Conservation (phyloP, 2,888 invertebrate genomes). For the Epinotia nisella region DNA sequence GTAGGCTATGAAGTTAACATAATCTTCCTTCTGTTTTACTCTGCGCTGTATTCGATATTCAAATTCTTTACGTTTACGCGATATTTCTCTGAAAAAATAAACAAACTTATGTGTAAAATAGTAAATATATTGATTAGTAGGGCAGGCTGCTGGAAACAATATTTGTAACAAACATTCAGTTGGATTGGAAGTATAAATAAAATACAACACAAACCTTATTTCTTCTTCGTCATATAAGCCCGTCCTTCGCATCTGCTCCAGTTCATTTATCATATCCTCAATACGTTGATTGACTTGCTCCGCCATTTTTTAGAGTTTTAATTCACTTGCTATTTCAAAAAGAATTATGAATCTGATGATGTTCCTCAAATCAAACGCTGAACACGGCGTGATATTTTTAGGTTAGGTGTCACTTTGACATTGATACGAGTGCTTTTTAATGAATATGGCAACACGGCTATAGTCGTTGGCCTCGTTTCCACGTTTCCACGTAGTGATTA, state of each 20-base stretch:
- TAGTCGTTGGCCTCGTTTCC: no score
- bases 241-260: constrained; percentile 91
- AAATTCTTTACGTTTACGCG: constrained; percentile 88
- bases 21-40: constrained; percentile 89
- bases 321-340: background rate
- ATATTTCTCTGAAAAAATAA: constrained; percentile 83
- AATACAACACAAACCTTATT: constrained; percentile 82
- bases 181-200: background rate
- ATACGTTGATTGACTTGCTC: constrained; percentile 91
- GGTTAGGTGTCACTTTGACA: background rate
- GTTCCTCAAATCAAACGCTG: background rate
- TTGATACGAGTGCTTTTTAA: background rate
- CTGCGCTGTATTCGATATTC: constrained; percentile 89
- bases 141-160: no score
- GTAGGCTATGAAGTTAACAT: constrained; percentile 88
- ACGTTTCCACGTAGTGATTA: no score
- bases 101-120: background rate
- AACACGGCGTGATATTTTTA: constrained; percentile 42
- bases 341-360: constrained; percentile 5
- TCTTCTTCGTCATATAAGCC: constrained; percentile 89
- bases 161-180: background rate
- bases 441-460: no score
- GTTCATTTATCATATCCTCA: constrained; percentile 91
- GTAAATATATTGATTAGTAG: no score
- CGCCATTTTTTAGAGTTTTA: constrained; percentile 85